Conservation (phyloP, 2,113 vertebrate genomes). For the Oreochromis aureus region DNA sequence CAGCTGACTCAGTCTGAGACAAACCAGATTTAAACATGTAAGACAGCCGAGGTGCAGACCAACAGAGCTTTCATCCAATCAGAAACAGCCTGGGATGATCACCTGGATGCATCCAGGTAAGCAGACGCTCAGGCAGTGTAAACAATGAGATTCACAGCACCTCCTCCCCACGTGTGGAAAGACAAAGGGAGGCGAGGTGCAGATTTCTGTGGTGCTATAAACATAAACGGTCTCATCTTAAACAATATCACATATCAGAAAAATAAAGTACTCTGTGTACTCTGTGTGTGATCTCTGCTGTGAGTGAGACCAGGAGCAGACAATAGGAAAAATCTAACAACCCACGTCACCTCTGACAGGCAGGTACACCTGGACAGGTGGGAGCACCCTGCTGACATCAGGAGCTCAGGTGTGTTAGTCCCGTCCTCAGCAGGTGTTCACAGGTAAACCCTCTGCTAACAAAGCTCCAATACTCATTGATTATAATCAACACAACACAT, state of each 20-base stretch:
- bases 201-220: neutral
- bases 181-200: neutral
- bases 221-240: neutral
- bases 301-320: neutral
- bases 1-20: neutral
- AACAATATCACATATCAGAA: rapidly evolving
- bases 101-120: neutral
- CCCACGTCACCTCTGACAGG: neutral
- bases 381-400: neutral
- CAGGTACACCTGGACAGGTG: neutral
- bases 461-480: neutral
- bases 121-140: neutral
- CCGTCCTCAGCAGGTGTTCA: neutral
- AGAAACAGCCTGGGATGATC: neutral
- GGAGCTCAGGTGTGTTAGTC: neutral
- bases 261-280: neutral
- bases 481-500: neutral
- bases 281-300: neutral
- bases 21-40: neutral
- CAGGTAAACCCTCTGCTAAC: rapidly evolving
- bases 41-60: neutral
- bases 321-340: neutral
- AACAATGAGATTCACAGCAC: neutral
- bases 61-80: neutral
- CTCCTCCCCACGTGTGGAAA: neutral